phyloP scores from a whole-genome alignment of 2,888 invertebrate genomes.

The Catocala sponsa region DNA sequence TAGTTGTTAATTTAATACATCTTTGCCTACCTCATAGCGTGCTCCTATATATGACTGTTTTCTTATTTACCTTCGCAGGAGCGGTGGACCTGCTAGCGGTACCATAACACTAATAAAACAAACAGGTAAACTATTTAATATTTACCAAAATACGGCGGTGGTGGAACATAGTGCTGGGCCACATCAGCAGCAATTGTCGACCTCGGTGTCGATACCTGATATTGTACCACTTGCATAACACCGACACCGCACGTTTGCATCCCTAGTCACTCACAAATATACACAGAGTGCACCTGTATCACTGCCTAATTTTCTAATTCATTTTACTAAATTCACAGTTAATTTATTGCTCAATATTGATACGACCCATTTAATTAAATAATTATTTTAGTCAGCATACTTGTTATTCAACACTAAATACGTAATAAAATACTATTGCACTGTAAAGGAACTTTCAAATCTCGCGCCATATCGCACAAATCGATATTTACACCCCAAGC shows the following conservation, averaged over 20 bases:
- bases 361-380: slow-evolving; percentile 3
- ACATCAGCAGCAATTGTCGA: slow-evolving; percentile 81
- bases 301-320: background rate
- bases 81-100: too few species aligned
- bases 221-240: slow-evolving; percentile 90
- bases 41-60: too few species aligned
- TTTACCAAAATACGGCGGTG: slow-evolving; percentile 85
- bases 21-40: too few species aligned
- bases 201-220: slow-evolving; percentile 87
- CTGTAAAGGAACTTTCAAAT: slow-evolving; percentile 53
- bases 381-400: background rate
- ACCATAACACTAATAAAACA: too few species aligned
- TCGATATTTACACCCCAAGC: slow-evolving; percentile 76
- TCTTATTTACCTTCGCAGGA: too few species aligned
- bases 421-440: slow-evolving; percentile 21
- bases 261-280: slow-evolving; percentile 40
- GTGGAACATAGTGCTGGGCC: slow-evolving; percentile 81
- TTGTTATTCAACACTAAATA: background rate
- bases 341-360: slow-evolving; percentile 6
- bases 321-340: slow-evolving; percentile 13
- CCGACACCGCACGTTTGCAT: slow-evolving; percentile 85
- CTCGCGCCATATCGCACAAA: slow-evolving; percentile 75
- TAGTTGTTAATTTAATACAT: too few species aligned
- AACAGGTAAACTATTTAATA: background rate
- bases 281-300: background rate